Percentiles rank a stretch among this genome's conserved stretches.
phyloP scores from a whole-genome alignment of 2,888 invertebrate genomes.

The Agrotis clavis region DNA sequence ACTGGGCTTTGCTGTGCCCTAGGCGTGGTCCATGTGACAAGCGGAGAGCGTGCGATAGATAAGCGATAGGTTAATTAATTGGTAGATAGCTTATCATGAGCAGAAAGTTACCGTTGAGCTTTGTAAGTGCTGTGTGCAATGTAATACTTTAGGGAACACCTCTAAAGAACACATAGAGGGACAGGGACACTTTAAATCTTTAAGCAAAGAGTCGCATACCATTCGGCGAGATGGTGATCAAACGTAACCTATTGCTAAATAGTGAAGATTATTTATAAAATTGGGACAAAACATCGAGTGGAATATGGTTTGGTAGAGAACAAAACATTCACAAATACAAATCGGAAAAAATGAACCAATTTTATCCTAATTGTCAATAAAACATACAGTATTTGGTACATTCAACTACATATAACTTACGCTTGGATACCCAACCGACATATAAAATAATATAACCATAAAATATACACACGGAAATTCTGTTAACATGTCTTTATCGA shows the following conservation, averaged over 20 bases:
- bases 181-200: too few relatives aligned
- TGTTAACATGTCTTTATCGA: slow-evolving; percentile 45
- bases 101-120: neutral
- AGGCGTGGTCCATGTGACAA: slow-evolving; percentile 59
- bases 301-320: too few relatives aligned
- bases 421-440: slow-evolving; percentile 9
- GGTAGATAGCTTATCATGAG: too few relatives aligned
- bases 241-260: too few relatives aligned
- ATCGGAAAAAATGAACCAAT: neutral
- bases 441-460: slow-evolving; percentile 16
- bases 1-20: slow-evolving; percentile 84
- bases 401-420: slow-evolving; percentile 6
- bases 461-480: slow-evolving; percentile 31
- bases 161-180: too few relatives aligned
- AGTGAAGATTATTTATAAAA: too few relatives aligned
- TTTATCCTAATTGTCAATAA: too few relatives aligned
- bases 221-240: too few relatives aligned
- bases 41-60: slow-evolving; percentile 46
- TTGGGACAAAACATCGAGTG: too few relatives aligned
- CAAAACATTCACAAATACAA: neutral
- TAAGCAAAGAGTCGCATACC: too few relatives aligned
- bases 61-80: neutral
- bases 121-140: neutral
- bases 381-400: neutral
- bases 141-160: too few relatives aligned